Base-by-base conservation (phyloP, 2,797 vertebrate genomes). In the Sebastiscus tertius region DNA sequence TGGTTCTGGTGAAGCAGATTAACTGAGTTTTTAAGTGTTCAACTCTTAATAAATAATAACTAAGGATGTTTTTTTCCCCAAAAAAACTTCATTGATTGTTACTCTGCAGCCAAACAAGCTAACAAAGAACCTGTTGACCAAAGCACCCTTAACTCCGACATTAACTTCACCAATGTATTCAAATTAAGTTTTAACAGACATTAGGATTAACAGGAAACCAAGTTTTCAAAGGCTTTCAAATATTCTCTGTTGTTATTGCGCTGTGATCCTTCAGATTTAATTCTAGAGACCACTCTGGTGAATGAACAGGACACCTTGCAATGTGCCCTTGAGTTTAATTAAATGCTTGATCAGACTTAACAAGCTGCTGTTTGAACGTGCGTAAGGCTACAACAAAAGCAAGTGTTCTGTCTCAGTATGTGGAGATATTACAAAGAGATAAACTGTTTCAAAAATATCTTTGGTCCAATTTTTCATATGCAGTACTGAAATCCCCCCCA, bases 391-490 rank as follows among this genome's bases (percentile, higher is more conserved):
- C 46, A 79, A 67, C 54, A 75, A 80, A 70, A 49, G n/a, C 55
- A 33, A 68, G 55, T 26, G 46, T 75, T 59, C 46, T 58, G 64
- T 66, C 67, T 74, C 61, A 20, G 33, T n/a, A 33, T 59, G 66
- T 67, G 18, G 36, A 56, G 74, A 59, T 42, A 26, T 31, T 63
- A 42, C 61, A 81, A 67, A 77, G 72, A 85, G 36, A 81, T 54
- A 52, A 86, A 81, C 88, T 78, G 49, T 52, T 52, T 52, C 8
- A 52, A 52, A 52, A 52, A 52, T 52, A 79, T 83, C 81, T 96
- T 96, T 96, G 95, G 96, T 96, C 95, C 94, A 87, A 89, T 87
- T 78, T 88, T 90, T 91, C 81, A 87, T 82, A 88, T 71, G 85
- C 89, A 82, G 72, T 46, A 58, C 78, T 82, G 70, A 90, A 83